These are phyloP conservation scores for Melitaea cinxia DNA, from an alignment of 1,140 invertebrate species.

Conservation along the genomic window DNA sequence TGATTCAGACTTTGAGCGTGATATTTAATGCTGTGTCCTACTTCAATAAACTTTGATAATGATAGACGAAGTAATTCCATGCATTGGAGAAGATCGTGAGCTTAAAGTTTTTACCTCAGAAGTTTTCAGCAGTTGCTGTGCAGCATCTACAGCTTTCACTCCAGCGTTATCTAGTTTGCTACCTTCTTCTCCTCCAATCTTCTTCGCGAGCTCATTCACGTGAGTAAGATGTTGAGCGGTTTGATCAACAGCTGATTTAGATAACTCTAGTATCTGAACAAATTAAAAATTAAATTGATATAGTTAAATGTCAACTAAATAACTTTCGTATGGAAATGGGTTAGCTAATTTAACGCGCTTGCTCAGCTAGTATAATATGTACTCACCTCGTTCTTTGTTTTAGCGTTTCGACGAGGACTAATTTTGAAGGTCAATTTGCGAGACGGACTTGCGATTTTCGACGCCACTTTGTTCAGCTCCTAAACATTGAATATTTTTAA, in stretches of 20 bases:
- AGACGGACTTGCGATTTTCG: constrained; percentile 40
- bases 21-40: too few relatives aligned
- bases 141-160: constrained; percentile 31
- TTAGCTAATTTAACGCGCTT: too few relatives aligned
- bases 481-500: constrained; percentile 24
- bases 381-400: constrained; percentile 41
- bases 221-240: constrained; percentile 21
- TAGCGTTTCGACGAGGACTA: constrained; percentile 41
- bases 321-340: too few relatives aligned
- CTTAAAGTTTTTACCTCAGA: too few relatives aligned
- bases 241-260: constrained; percentile 23
- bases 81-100: too few relatives aligned
- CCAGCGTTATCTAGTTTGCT: constrained; percentile 23
- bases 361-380: too few relatives aligned
- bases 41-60: too few relatives aligned
- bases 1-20: too few relatives aligned
- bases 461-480: constrained; percentile 40
- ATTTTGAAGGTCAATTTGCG: constrained; percentile 48
- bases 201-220: constrained; percentile 29
- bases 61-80: too few relatives aligned
- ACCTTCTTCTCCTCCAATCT: constrained; percentile 25
- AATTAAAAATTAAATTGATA: not conserved
- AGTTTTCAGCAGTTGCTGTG: constrained; percentile 35
- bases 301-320: too few relatives aligned
- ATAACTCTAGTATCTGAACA: not conserved